These are phyloP conservation scores for Pyrochroa serraticornis DNA, from an alignment of 2,888 invertebrate genomes.

Conservation along the genomic window DNA sequence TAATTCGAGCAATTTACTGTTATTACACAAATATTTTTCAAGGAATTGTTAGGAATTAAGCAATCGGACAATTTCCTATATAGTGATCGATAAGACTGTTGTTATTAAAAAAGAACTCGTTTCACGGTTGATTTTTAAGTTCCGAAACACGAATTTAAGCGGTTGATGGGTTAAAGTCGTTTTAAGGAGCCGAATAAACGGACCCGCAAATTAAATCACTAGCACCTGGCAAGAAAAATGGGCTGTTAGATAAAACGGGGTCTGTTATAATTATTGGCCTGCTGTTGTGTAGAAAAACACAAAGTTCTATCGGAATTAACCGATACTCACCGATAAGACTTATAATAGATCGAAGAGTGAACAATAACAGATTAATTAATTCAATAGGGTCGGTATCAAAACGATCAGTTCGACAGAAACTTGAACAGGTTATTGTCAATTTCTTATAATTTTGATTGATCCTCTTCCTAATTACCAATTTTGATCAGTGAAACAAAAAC, in stretches of 20 bases:
- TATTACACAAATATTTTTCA: too few relatives aligned
- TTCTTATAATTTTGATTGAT: not conserved
- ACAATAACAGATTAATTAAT: constrained; percentile 23
- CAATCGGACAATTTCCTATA: too few relatives aligned
- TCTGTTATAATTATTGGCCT: constrained; percentile 29
- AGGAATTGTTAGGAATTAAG: too few relatives aligned
- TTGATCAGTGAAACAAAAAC: constrained; percentile 45
- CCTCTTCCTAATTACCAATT: not conserved
- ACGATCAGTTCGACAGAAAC: not conserved
- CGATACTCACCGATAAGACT: constrained; percentile 18
- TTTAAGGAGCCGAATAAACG: constrained; percentile 22
- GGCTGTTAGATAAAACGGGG: constrained; percentile 26
- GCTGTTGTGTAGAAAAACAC: constrained; percentile 25
- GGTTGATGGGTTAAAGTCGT: constrained; percentile 20
- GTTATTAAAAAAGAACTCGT: not conserved
- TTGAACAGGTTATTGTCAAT: not conserved
- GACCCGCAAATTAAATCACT: constrained; percentile 30
- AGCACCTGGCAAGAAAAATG: constrained; percentile 31
- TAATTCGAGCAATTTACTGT: constrained; percentile 8
- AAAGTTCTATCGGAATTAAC: constrained; percentile 20
- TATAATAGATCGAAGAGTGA: constrained; percentile 19
- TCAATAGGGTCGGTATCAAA: constrained; percentile 4
- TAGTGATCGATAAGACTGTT: too few relatives aligned
- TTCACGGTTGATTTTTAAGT: constrained; percentile 22
- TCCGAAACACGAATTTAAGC: not conserved